Base-by-base conservation (phyloP, 1,140 invertebrate species). In the Pogonomyrmex barbatus region DNA sequence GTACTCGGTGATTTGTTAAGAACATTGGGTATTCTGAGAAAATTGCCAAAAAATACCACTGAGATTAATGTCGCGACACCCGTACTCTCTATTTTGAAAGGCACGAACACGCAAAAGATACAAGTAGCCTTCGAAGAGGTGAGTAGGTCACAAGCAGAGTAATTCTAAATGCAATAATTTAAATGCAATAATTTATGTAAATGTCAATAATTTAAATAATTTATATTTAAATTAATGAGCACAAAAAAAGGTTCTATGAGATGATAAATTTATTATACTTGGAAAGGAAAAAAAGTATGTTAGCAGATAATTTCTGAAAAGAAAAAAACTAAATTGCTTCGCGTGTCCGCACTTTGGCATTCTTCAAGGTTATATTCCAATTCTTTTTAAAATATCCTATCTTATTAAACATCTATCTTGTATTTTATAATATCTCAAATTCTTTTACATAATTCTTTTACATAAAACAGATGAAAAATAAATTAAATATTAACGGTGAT, bases 1-100 rank as follows among this genome's bases (percentile, higher is more conserved):
- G 14, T 67, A 33, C 10, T 93, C 0, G 62, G 82, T 0, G 87
- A 91, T 24, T 50, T 93, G 0, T 36, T 93, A 12, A 88, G 87
- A 9, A 77, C 50, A 30, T 54, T 93, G 8, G 86, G 86, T 2
- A 42, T 90, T 0, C 14, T 87, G 1, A 89, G 65, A 8, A 92
- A 76, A 65, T 2, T n/a, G 54, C 60, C 52, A 45, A 88, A 86
- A 1, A 87, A 85, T 17, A 70, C n/a, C 8, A 88, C 73, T 4
- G 56, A 88, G 4, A 5, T 71, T 17, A 71, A n/a, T 2, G 17
- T 78, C 45, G 45, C 77, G 0, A 58, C 77, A 0, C 87, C 89
- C 8, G 9, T 75, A 24, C 42, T 65, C 4, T 54, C 67, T n/a
- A 70, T 85, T 14, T 42, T 79, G 17, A 65, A 76, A 50, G 82